Percentiles rank a stretch among this genome's conserved stretches.
Evolutionary conservation across 2,888 invertebrate species (phyloP).

Genomic region (Drosophila flavopinicola): DNA sequence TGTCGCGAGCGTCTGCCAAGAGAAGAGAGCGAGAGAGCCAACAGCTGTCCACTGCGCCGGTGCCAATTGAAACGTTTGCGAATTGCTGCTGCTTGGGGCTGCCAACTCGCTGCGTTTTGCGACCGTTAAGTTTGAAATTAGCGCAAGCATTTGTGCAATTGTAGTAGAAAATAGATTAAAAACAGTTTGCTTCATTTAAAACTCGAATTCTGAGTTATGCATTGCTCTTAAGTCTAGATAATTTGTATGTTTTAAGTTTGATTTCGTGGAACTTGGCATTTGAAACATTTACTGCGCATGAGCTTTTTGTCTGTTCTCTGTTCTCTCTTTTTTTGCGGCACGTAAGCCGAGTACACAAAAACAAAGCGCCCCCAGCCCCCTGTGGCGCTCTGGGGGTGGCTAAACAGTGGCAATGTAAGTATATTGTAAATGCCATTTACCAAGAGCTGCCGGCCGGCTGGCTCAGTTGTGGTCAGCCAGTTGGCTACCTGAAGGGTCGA

Average conservation of each 20-base stretch:
- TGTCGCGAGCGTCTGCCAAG: slow-evolving; percentile 23
- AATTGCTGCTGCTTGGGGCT: slow-evolving; percentile 34
- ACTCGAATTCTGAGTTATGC: neutral
- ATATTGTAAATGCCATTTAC: slow-evolving; percentile 64
- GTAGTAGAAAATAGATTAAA: neutral
- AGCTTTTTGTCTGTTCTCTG: slow-evolving; percentile 7
- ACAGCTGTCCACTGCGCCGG: slow-evolving; percentile 55
- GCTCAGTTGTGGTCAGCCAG: slow-evolving; percentile 60
- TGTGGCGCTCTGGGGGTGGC: slow-evolving; percentile 35
- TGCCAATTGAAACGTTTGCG: slow-evolving; percentile 34
- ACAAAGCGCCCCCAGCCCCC: slow-evolving; percentile 56
- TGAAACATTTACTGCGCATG: slow-evolving; percentile 55
- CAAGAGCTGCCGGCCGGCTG: slow-evolving; percentile 67
- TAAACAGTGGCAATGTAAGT: slow-evolving; percentile 40
- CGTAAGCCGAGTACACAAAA: slow-evolving; percentile 67
- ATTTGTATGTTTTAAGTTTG: neutral
- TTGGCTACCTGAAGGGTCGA: slow-evolving; percentile 56
- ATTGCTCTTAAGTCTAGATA: too few species aligned
- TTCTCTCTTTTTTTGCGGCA: slow-evolving; percentile 4
- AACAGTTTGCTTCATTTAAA: too few species aligned
- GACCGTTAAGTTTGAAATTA: slow-evolving; percentile 54
- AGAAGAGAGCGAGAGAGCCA: slow-evolving; percentile 25
- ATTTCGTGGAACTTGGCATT: slow-evolving; percentile 11
- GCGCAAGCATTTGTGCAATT: neutral
- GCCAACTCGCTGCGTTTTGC: slow-evolving; percentile 40